Conservation (phyloP, 2,888 invertebrate species). For the Calameuta filiformis region DNA sequence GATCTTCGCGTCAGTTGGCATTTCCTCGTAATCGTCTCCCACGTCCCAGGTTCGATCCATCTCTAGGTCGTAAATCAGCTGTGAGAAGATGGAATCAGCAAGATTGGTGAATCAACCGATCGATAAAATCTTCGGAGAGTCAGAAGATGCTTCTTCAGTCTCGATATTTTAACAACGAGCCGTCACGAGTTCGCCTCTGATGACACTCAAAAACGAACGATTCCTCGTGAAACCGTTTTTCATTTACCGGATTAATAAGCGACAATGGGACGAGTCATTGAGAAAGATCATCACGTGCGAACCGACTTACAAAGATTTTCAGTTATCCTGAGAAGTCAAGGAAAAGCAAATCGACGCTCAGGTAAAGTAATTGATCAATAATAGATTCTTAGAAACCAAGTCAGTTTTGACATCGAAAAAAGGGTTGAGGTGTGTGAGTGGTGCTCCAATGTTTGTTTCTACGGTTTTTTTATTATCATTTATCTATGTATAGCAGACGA, state of each 20-base stretch:
- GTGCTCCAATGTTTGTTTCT: constrained; percentile 10
- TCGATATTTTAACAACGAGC: not conserved
- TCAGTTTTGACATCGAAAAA: not conserved
- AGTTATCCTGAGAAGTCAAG: not conserved
- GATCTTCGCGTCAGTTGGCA: not conserved
- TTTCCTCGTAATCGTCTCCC: not conserved
- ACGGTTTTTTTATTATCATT: constrained; percentile 29
- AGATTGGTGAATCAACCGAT: not conserved
- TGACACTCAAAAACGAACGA: not conserved
- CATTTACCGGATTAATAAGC: no score
- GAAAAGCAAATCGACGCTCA: not conserved
- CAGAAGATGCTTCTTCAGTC: not conserved
- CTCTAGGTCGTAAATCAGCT: not conserved
- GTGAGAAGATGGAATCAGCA: not conserved
- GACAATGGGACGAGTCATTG: not conserved
- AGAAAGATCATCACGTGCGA: not conserved
- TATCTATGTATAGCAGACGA: constrained; percentile 25
- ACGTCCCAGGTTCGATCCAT: not conserved
- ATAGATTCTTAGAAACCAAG: not conserved
- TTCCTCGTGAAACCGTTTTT: not conserved
- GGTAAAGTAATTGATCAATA: not conserved
- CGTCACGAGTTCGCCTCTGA: not conserved
- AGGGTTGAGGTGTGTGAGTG: not conserved
- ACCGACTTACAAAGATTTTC: not conserved
- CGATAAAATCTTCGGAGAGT: not conserved